Base-by-base conservation (phyloP, 2,888 invertebrate species). In the Habrosyne pyritoides region DNA sequence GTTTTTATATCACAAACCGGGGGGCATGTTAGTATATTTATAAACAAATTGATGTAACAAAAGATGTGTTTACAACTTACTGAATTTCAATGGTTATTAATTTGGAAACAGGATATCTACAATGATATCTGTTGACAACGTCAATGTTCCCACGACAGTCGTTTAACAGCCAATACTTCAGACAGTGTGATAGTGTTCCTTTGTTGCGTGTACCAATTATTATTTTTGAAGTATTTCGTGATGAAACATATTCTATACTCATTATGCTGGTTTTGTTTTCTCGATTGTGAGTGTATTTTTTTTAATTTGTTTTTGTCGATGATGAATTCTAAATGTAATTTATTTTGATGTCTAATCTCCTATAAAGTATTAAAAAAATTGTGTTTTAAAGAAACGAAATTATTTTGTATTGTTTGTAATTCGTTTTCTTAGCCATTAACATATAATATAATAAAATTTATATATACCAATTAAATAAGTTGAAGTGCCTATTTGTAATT, bases 1-100 rank as follows among this genome's bases (percentile, higher is more conserved):
- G n/a, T n/a, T n/a, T n/a, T n/a, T n/a, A n/a, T n/a, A n/a, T n/a
- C n/a, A n/a, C n/a, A n/a, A n/a, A n/a, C n/a, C 8, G 33, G 2
- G 21, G 55, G 69, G 42, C 79, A 81, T n/a, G 14, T n/a, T 18
- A 42, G 1, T 42, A 6, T 42, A 18, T 42, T 42, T 42, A 18
- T 42, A 42, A 42, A 42, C 18, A 42, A 14, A 18, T 42, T 18
- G 42, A 18, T 42, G 8, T 42, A 18, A 18, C 14, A 8, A 42
- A 42, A 18, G 42, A 8, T 42, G n/a, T 42, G 18, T 42, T 42
- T n/a, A 42, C 8, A 42, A 42, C 14, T 18, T 1, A 8, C 14
- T 42, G 42, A 7, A 8, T 2, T 2, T 18, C n/a, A 36, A 36
- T 36, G 36, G 36, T 5, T 14, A 36, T 6, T 7, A 1, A 5